A percentile compares a stretch with the other conserved stretches of the same genome.
phyloP scores from a whole-genome alignment of 2,888 invertebrate species.

The Ligdia adustata region DNA sequence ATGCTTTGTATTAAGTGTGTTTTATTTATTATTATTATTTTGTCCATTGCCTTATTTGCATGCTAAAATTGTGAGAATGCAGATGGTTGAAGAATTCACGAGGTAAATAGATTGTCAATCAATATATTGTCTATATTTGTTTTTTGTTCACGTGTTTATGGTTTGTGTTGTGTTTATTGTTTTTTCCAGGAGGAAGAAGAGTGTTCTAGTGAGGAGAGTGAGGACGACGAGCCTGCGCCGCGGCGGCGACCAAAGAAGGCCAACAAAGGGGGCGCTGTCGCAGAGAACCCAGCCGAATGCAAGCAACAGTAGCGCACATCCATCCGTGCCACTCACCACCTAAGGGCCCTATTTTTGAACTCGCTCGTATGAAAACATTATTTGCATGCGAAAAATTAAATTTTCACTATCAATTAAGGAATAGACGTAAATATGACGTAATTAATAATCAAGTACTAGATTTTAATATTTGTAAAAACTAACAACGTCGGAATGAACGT shows the following conservation, averaged over 20 bases:
- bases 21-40: conserved; percentile 56
- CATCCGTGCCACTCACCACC: neutral
- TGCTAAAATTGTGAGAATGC: conserved; percentile 61
- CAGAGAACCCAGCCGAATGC: conserved; percentile 86
- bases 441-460: too few relatives aligned
- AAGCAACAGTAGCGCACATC: conserved; percentile 86
- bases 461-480: too few relatives aligned
- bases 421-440: too few relatives aligned
- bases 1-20: conserved; percentile 76
- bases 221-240: conserved; percentile 78
- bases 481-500: too few relatives aligned
- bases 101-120: conserved; percentile 45
- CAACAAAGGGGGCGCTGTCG: conserved; percentile 44
- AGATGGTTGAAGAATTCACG: conserved; percentile 79
- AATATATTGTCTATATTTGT: conserved; percentile 26
- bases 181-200: conserved; percentile 74
- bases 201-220: conserved; percentile 85
- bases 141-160: conserved; percentile 8
- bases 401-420: too few relatives aligned
- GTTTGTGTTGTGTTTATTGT: conserved; percentile 11
- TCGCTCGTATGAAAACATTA: too few relatives aligned
- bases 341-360: too few relatives aligned
- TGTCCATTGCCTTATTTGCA: conserved; percentile 66
- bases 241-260: conserved; percentile 68
- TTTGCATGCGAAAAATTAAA: too few relatives aligned